Base-by-base conservation (phyloP, 2,888 invertebrate species). In the Phortica okadai region DNA sequence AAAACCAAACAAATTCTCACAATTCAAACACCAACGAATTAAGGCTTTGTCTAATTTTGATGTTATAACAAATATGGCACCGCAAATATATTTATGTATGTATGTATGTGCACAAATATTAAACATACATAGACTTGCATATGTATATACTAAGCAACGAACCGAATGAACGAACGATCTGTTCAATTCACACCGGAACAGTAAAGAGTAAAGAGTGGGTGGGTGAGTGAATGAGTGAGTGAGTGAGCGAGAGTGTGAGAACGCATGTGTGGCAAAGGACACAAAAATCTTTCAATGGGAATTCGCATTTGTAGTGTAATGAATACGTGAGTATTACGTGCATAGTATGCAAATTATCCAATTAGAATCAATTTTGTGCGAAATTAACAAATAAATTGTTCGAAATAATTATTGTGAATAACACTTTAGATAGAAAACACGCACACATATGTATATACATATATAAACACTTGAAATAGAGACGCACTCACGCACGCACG, bases 291-390 rank as follows among this genome's bases (percentile, higher is more conserved):
- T 50, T 50, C 50, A 50, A 11, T 50, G 50, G 50, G 10, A 50
- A 50, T 50, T 8, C 50, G 14, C 14, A 50, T 50, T 50, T 50
- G 50, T 50, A 11, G 14, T 50, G 50, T 50, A 33, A 33, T 33
- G 33, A 33, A 33, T 33, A 33, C 33, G 33, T 33, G 33, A 33
- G 33, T 33, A 33, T 33, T 58, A 58, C 82, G 79, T 83, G 82
- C 82, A 81, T 74, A 77, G 80, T 81, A 81, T 84, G 84, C 84
- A 82, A 83, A 83, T 82, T 80, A 81, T 82, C 80, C 79, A 83
- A 83, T 84, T 83, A 81, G 77, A 78, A 83, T 82, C 82, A 83
- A 83, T 82, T 81, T 83, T 77, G 70, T 79, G 70, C 21, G 25
- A 62, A 62, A 62, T 62, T 25, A 25, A 62, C 62, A 62, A 62